Conservation (phyloP, 2,113 vertebrate genomes). For the Podiceps cristatus region DNA sequence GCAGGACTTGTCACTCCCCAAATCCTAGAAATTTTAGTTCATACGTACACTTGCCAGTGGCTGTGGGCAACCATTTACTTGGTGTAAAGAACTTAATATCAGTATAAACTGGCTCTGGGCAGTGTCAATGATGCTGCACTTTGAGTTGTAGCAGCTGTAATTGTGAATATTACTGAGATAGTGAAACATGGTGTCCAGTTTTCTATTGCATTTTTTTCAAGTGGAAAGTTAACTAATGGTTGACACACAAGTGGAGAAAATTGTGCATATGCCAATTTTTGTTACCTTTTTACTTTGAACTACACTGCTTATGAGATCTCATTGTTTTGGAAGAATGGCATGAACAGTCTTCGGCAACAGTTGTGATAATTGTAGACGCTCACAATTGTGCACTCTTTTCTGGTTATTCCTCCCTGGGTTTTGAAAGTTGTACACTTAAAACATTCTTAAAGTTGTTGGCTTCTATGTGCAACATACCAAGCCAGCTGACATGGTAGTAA, state of each 20-base stretch:
- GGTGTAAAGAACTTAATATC: slow-evolving; percentile 88
- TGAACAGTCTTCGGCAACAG: slow-evolving; percentile 85
- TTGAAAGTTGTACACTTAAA: slow-evolving; percentile 87
- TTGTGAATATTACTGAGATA: slow-evolving; percentile 89
- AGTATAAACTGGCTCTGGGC: slow-evolving; percentile 86
- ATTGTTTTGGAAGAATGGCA: slow-evolving; percentile 85
- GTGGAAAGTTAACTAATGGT: slow-evolving; percentile 85
- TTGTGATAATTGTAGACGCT: slow-evolving; percentile 84
- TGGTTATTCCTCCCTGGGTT: slow-evolving; percentile 81
- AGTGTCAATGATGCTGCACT: slow-evolving; percentile 77
- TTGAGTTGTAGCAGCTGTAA: slow-evolving; percentile 84
- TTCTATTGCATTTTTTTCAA: slow-evolving; percentile 87
- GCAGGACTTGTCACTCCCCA: slow-evolving; percentile 92
- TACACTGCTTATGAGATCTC: slow-evolving; percentile 84
- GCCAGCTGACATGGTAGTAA: slow-evolving; percentile 83
- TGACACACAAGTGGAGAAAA: slow-evolving; percentile 86
- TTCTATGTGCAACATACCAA: slow-evolving; percentile 79
- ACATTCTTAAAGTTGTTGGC: slow-evolving; percentile 86
- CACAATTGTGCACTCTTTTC: slow-evolving; percentile 82
- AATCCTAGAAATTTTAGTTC: slow-evolving; percentile 91
- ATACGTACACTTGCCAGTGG: slow-evolving; percentile 88
- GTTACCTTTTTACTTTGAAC: slow-evolving; percentile 85
- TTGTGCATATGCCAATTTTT: slow-evolving; percentile 92
- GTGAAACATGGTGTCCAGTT: slow-evolving; percentile 90
- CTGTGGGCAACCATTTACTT: slow-evolving; percentile 89